Evolutionary conservation across 2,888 invertebrate species (phyloP), one percentile per base, ranked within the genome.

Genomic region (Calephelis perditalis): DNA sequence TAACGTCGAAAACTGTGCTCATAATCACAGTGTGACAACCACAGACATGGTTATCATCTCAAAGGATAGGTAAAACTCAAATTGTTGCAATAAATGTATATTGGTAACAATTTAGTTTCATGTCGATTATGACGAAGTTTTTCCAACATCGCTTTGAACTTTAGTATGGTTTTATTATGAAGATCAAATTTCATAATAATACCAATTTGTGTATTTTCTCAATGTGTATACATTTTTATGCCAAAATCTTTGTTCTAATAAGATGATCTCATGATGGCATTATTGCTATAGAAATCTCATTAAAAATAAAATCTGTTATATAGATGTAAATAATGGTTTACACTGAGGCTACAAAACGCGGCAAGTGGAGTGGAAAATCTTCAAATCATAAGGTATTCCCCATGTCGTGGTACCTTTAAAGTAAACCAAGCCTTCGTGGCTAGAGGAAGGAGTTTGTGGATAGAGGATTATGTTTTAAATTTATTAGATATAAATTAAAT

Each of bases 261-360:
- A 76, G 74, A 77, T 86, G 87, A 87, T 87, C 87, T 87, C 87
- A 86, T 71, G 71, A 70, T 69, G 73, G 78, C 76, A 76, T 77
- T 77, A 72, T 77, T 73, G 75, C 76, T 73, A 73, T 76, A 76
- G 72, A 60, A 71, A 52, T 52, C 49, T 52, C 49, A 52, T 52
- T 52, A 52, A 52, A 7, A 52, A 52, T 26, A 52, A 52, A 52
- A 35, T 26, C 26, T 52, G 49, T 75, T 74, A 70, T 61, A 45
- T 61, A 60, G 62, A 56, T 65, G 55, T 40, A 52, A 62, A 62
- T 58, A 6, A 7, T 40, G 40, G 40, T 40, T 8, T 40, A 40
- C 40, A 40, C 40, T 40, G 8, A 40, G 8, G 40, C 40, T 40
- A 8, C 40, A 40, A 40, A 40, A 4, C 40, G 40, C 40, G 40